Conservation (phyloP, 2,888 invertebrate species). For the Holacanthella duospinosa region DNA sequence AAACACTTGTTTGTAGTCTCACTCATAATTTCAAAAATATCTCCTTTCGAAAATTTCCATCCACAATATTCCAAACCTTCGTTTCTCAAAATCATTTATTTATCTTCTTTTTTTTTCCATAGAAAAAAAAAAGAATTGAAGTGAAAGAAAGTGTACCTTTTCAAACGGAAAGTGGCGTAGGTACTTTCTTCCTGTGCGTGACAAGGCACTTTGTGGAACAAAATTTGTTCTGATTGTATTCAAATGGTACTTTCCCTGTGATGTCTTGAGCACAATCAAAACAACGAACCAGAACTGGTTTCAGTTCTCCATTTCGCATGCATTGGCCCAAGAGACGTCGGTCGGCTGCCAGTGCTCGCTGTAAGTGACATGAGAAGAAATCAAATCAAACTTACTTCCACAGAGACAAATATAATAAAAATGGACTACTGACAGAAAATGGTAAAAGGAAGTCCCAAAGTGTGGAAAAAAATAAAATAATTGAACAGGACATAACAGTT, state of each 20-base stretch:
- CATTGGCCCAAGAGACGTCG: slow-evolving; percentile 46
- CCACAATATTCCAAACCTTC: not conserved
- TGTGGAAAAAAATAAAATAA: too few relatives aligned
- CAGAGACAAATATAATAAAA: too few relatives aligned
- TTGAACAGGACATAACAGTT: too few relatives aligned
- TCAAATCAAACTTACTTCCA: too few relatives aligned
- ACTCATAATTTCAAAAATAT: too few relatives aligned
- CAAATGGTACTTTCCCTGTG: slow-evolving; percentile 57
- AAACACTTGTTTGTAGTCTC: too few relatives aligned
- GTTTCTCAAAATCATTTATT: not conserved
- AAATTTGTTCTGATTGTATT: slow-evolving; percentile 55
- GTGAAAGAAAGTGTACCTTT: not conserved
- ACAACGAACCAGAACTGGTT: slow-evolving; percentile 47
- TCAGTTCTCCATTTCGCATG: slow-evolving; percentile 41
- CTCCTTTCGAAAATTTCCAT: not conserved
- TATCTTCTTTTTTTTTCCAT: not conserved
- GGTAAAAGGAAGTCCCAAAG: too few relatives aligned
- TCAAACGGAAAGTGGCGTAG: slow-evolving; percentile 23
- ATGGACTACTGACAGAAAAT: too few relatives aligned
- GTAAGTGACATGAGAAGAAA: slow-evolving; percentile 39
- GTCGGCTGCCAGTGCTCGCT: slow-evolving; percentile 59
- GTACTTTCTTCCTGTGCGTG: slow-evolving; percentile 46
- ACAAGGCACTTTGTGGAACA: slow-evolving; percentile 57
- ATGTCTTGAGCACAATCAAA: slow-evolving; percentile 56
- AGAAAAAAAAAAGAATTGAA: too few relatives aligned